Evolutionary conservation across 2,797 vertebrate species (phyloP), one percentile per base, ranked within the genome.

Genomic region (Lithobates sylvaticus): DNA sequence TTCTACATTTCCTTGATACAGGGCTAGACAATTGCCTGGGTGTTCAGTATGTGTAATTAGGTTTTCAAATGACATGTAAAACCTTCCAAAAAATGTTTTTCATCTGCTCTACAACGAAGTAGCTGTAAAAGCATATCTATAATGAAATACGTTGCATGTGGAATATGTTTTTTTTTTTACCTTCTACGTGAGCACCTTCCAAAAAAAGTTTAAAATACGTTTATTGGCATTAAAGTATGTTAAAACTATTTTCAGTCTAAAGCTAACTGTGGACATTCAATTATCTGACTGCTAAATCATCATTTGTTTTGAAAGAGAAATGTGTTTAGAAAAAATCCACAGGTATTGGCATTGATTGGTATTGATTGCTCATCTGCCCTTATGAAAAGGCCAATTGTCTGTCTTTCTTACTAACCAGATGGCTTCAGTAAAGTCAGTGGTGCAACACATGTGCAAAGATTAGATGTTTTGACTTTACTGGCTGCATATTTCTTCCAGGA

Each of bases 1-100:
- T 72, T 73, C 80, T 29, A 73, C 80, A 82, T 82, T 82, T 82
- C 70, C 80, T 82, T 73, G 80, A 73, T 82, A 82, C 80, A 82
- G 50, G 80, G 36, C 12, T 44, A 82, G 61, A 65, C 70, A 82
- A 64, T 65, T 50, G 54, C 50, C 16, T 54, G 29, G 44, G 42
- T 82, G 80, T 71, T 64, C 80, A 73, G 44, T 82, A 74, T 54
- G 26, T 69, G 32, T 84, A 84, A 84, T 84, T 77, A 84, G 50
- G 73, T 69, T 76, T 42, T 77, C 74, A 77, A 42, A 76, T 83
- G 64, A 54, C 42, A 54, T 47, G 34, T 27, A 39, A 27, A 76
- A 23, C 18, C 64, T 76, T 69, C 21, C 54, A 7, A 61, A 61
- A 61, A 61, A 61, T 61, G 54, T 61, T 61, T 21, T 61, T 61